Evolutionary conservation across 2,888 invertebrate genomes (phyloP), one percentile per base, ranked within the genome.

Genomic region (Palloptera scutellata): DNA sequence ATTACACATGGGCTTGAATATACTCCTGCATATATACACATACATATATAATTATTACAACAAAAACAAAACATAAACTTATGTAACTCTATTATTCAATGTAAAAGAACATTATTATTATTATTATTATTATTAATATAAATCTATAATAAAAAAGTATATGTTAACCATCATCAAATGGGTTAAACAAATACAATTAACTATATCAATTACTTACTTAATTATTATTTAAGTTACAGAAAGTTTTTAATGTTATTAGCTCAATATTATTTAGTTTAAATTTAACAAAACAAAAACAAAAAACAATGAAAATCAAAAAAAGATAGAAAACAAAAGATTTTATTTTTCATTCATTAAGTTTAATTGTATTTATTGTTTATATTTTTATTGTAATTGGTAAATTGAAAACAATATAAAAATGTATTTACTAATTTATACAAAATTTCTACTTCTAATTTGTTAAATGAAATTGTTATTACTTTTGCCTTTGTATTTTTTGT

Each of bases 181-280:
- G 53, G 17, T n/a, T 13, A 55, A n/a, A 17, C 20, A 45, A 15
- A 60, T 11, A 20, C 3, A 60, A 10, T 17, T n/a, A 51, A 30
- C 12, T 48, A 48, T 60, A 48, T 13, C 17, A 60, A 13, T 20
- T 15, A 54, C 40, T 54, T 20, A 62, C 19, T 43, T n/a, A 43
- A 61, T 51, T 17, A 19, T 13, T 48, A 20, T 9, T 51, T 61
- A 51, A 30, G 10, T 15, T 12, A 12, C 4, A 15, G 20, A 20
- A 15, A 30, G 30, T 30, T 30, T 59, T 59, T 64, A 64, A 52
- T 59, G 60, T 42, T 53, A 61, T 41, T 66, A 66, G 66, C 59
- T 66, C 66, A 66, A 66, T 66, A 43, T 54, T 15, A 61, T 66
- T 66, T 66, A 66, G 66, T 54, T 45, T 43, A 66, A 66, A 60